Conservation (phyloP, 2,113 vertebrate genomes). For the Lepus timidus region DNA sequence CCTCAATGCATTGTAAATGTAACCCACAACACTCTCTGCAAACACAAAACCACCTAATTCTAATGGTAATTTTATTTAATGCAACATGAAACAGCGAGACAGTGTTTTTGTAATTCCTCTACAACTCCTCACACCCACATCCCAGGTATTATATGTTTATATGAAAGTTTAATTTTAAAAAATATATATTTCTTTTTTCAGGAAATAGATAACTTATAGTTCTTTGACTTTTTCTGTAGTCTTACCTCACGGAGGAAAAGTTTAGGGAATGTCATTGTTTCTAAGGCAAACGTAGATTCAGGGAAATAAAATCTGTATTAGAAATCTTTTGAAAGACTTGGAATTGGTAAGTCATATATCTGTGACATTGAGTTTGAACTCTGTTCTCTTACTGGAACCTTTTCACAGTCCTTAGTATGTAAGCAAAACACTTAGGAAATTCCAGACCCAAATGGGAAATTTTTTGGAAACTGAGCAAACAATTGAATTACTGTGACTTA, state of each 20-base stretch:
- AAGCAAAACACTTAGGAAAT: background rate
- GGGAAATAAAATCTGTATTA: background rate
- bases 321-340: background rate
- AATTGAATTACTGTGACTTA: background rate
- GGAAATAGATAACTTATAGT: background rate
- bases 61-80: background rate
- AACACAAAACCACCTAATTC: background rate
- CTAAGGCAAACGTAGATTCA: background rate
- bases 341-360: background rate
- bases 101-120: background rate
- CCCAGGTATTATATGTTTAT: too few species aligned
- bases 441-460: background rate
- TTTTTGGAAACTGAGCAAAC: background rate
- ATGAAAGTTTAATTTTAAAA: too few species aligned
- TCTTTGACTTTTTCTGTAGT: background rate
- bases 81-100: background rate
- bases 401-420: background rate
- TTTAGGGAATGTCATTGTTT: background rate
- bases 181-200: background rate
- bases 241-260: background rate
- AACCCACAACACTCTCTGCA: background rate
- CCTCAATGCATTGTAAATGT: background rate
- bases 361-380: background rate
- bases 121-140: too few species aligned
- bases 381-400: background rate